phyloP scores from a whole-genome alignment of 1,140 invertebrate genomes.

The Drosophila willistoni region DNA sequence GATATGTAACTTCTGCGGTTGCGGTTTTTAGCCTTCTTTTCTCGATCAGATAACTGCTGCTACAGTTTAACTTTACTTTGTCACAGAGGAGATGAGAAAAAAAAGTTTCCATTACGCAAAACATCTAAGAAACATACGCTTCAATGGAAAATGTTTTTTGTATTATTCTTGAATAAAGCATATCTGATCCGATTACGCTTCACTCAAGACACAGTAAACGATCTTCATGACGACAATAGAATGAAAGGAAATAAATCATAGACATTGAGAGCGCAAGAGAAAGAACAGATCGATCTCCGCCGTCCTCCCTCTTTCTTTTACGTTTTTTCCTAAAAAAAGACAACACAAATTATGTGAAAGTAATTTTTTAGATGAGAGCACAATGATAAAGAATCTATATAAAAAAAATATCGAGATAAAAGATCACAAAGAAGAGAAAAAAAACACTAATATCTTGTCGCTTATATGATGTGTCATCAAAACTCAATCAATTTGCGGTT shows the following conservation, averaged over 20 bases:
- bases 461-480: slow-evolving; percentile 64
- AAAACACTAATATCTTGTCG: slow-evolving; percentile 21
- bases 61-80: slow-evolving; percentile 46
- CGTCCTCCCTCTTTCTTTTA: neutral
- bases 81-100: neutral
- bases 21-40: slow-evolving; percentile 11
- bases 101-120: slow-evolving; percentile 28
- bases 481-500: slow-evolving; percentile 77
- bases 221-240: slow-evolving; percentile 50
- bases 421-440: slow-evolving; percentile 17
- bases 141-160: slow-evolving; percentile 40
- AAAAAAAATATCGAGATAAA: slow-evolving; percentile 31
- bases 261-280: slow-evolving; percentile 25
- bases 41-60: slow-evolving; percentile 26
- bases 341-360: slow-evolving; percentile 72
- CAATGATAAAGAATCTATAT: slow-evolving; percentile 63
- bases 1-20: slow-evolving; percentile 9
- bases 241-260: slow-evolving; percentile 65
- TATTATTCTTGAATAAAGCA: slow-evolving; percentile 41
- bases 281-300: neutral
- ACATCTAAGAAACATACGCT: slow-evolving; percentile 1
- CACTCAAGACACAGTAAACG: slow-evolving; percentile 55
- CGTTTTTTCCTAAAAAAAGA: slow-evolving; percentile 35
- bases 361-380: slow-evolving; percentile 77
- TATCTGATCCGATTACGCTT: slow-evolving; percentile 50